Percentiles rank a stretch among this genome's conserved stretches.
Conservation (phyloP, 2,113 vertebrate genomes). For the Origma solitaria region DNA sequence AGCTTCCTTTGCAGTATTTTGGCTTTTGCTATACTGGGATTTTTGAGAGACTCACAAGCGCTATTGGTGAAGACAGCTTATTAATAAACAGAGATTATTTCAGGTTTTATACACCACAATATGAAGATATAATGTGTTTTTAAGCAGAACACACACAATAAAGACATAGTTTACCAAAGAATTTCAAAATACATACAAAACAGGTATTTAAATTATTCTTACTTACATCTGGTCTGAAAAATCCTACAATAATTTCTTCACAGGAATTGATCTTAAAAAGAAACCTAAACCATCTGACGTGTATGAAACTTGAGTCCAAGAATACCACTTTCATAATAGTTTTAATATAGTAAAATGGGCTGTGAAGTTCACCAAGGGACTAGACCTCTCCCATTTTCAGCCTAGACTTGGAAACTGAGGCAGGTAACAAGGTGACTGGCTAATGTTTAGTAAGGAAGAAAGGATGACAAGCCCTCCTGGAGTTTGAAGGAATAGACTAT, state of each 20-base stretch:
- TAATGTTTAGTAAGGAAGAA: neutral
- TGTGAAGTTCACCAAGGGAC: neutral
- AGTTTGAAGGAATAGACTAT: neutral
- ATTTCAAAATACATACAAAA: neutral
- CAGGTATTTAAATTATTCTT: neutral
- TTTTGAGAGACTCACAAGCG: neutral
- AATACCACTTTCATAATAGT: neutral
- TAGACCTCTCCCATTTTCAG: neutral
- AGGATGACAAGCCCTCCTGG: neutral
- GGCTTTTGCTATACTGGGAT: neutral
- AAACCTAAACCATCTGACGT: fast-evolving
- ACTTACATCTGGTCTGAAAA: neutral
- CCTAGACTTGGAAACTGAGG: neutral
- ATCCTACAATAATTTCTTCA: neutral
- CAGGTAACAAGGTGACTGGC: neutral
- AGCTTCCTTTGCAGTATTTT: neutral
- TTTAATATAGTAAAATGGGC: neutral
- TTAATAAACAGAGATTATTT: neutral
- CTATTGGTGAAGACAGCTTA: neutral
- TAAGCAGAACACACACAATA: neutral
- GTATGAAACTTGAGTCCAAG: neutral
- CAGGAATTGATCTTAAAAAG: neutral
- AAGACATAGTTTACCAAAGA: neutral
- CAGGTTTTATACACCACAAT: neutral
- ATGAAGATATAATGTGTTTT: neutral